Evolutionary conservation across 2,797 vertebrate species (phyloP).

Genomic region (Clarias laeviceps): DNA sequence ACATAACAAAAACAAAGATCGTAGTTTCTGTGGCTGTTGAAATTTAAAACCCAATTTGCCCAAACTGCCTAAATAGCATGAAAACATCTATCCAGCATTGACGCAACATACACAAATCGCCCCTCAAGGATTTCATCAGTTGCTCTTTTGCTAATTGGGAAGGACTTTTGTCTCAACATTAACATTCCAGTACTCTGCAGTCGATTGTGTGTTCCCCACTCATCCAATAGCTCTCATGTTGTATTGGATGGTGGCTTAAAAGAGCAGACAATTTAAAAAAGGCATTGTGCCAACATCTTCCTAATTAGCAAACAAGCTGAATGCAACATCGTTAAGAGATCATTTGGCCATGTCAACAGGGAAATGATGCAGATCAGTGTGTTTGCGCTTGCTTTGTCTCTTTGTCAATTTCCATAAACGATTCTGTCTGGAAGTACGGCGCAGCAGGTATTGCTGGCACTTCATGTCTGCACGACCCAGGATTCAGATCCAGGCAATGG

Average conservation of each 20-base stretch:
- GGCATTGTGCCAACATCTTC: neutral
- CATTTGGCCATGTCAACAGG: constrained; percentile 1
- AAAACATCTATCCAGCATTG: neutral
- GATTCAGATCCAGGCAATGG: neutral
- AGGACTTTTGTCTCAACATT: neutral
- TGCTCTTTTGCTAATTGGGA: neutral
- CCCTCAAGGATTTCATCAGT: neutral
- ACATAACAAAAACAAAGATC: neutral
- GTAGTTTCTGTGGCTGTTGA: neutral
- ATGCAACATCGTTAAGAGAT: neutral
- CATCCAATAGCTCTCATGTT: neutral
- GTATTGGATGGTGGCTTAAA: neutral
- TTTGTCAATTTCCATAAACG: neutral
- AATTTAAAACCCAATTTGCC: neutral
- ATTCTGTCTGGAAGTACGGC: neutral
- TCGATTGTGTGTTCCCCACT: neutral
- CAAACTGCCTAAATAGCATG: neutral
- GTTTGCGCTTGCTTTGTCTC: neutral
- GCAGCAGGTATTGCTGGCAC: too few species aligned
- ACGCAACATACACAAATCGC: neutral
- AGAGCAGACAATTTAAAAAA: neutral
- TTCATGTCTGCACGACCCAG: neutral
- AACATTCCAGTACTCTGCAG: neutral
- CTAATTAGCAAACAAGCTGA: constrained; percentile 14
- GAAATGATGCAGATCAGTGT: neutral